Evolutionary conservation across 2,888 invertebrate species (phyloP).

Genomic region (Frankliniella fusca): DNA sequence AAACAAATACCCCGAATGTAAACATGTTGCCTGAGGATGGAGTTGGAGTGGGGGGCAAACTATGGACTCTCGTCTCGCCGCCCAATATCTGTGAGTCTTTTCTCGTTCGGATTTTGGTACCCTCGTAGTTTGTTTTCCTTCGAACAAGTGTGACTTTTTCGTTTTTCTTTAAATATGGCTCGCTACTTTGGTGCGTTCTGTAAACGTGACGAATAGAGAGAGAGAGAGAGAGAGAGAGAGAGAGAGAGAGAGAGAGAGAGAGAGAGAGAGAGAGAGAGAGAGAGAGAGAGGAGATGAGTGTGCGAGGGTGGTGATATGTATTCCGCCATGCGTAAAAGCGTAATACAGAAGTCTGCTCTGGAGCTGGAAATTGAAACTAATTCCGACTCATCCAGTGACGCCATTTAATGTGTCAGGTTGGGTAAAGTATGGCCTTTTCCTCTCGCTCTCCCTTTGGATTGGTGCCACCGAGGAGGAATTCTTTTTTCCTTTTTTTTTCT

Average conservation of each 20-base stretch:
- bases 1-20: no score
- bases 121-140: not conserved
- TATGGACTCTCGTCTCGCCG: no score
- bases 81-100: no score
- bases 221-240: not conserved
- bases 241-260: not conserved
- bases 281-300: not conserved
- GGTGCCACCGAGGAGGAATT: not conserved
- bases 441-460: not conserved
- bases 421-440: not conserved
- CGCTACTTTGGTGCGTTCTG: not conserved
- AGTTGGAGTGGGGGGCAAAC: no score
- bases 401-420: constrained; percentile 2
- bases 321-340: not conserved
- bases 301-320: not conserved
- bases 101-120: no score
- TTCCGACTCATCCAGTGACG: not conserved
- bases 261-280: not conserved
- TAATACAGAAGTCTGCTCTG: not conserved
- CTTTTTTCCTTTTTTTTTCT: not conserved
- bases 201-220: not conserved
- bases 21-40: no score
- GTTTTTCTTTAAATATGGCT: not conserved
- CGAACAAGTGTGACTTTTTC: not conserved
- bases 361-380: constrained; percentile 19